Conservation (phyloP, 2,113 vertebrate genomes). For the Dendropsophus ebraccatus region DNA sequence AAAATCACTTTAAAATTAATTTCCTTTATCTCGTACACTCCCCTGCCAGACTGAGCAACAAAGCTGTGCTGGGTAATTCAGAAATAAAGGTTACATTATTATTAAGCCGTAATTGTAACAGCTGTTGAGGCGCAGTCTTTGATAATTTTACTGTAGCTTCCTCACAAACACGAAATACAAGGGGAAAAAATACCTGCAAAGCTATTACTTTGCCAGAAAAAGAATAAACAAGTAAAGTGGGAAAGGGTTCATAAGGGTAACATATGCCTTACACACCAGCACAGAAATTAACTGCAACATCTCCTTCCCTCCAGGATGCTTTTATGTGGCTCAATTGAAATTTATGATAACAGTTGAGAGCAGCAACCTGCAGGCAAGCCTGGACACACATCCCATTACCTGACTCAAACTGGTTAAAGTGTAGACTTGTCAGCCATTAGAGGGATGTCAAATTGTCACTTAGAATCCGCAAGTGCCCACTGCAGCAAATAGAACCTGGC, state of each 20-base stretch:
- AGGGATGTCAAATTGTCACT: constrained; percentile 51
- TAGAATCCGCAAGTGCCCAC: constrained; percentile 38
- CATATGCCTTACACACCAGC: constrained; percentile 26
- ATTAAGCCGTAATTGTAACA: constrained; percentile 9
- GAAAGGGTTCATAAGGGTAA: constrained; percentile 54
- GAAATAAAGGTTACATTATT: constrained; percentile 42
- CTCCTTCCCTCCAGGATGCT: not conserved
- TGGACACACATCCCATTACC: constrained; percentile 47
- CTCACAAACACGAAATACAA: constrained; percentile 10
- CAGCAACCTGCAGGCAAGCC: constrained; percentile 55
- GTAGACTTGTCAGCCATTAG: constrained; percentile 56
- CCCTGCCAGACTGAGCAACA: constrained; percentile 1
- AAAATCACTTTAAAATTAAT: not conserved
- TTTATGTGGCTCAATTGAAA: constrained; percentile 29
- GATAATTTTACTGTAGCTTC: constrained; percentile 31
- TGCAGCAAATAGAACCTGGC: not conserved
- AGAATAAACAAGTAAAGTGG: constrained; percentile 24
- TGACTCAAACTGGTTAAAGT: constrained; percentile 58
- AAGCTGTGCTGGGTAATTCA: not conserved
- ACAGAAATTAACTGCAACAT: constrained; percentile 11
- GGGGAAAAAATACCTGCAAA: constrained; percentile 20
- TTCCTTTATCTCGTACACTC: not conserved
- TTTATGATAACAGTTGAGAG: constrained; percentile 43
- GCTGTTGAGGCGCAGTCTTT: not conserved
- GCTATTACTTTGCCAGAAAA: constrained; percentile 23